These are phyloP conservation scores for Sebastiscus tertius DNA, from an alignment of 2,797 vertebrate genomes.

Conservation along the genomic window DNA sequence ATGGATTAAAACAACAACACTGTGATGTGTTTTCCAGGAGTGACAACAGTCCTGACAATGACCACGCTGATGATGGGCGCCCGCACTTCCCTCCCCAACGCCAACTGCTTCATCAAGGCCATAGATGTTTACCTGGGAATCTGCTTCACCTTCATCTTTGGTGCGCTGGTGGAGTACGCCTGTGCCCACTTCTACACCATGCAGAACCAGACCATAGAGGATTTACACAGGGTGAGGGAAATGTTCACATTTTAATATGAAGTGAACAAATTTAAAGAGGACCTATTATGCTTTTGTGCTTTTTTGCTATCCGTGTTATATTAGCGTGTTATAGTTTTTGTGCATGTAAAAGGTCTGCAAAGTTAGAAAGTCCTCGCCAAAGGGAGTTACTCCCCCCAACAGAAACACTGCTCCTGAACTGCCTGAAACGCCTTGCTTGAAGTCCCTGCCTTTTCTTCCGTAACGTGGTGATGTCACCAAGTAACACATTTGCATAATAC, in stretches of 20 bases:
- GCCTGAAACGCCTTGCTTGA: too few relatives aligned
- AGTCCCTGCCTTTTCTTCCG: too few relatives aligned
- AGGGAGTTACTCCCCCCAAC: too few relatives aligned
- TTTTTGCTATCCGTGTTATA: too few relatives aligned
- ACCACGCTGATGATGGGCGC: conserved; percentile 97
- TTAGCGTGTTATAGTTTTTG: too few relatives aligned
- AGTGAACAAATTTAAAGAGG: background rate
- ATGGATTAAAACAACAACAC: background rate
- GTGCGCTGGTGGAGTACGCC: conserved; percentile 90
- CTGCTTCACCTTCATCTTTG: conserved; percentile 95
- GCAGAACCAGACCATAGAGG: conserved; percentile 80
- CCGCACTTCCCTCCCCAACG: conserved; percentile 90
- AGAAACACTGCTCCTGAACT: too few relatives aligned
- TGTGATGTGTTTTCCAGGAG: conserved; percentile 78
- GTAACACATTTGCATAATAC: too few relatives aligned
- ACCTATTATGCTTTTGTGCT: too few relatives aligned
- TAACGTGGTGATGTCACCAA: too few relatives aligned
- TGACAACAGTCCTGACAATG: conserved; percentile 97
- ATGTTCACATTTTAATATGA: background rate
- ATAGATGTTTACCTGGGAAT: conserved; percentile 94
- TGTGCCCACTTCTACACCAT: conserved; percentile 91
- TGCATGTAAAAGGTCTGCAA: too few relatives aligned
- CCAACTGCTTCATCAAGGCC: conserved; percentile 98
- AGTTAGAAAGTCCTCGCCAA: too few relatives aligned
- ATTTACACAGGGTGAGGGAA: conserved; percentile 77